Percentiles rank a stretch among this genome's conserved stretches.
Conservation (phyloP, 2,113 vertebrate species). For the Cichladusa arquata region DNA sequence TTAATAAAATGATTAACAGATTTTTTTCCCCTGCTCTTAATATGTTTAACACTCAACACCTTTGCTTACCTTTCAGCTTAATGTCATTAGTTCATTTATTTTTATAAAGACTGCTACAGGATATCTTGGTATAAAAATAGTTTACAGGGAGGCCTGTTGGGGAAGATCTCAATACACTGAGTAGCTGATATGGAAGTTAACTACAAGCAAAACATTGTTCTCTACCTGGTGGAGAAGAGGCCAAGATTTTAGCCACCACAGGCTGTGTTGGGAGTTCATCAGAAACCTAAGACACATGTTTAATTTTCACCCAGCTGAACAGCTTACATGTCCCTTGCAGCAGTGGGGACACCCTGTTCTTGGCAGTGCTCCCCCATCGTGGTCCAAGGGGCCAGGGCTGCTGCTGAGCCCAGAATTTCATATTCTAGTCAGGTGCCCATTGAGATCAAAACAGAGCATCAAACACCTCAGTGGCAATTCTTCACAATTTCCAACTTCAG, state of each 20-base stretch:
- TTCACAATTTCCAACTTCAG: neutral
- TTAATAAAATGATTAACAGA: slow-evolving; percentile 66
- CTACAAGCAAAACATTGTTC: neutral
- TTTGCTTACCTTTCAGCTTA: slow-evolving; percentile 66
- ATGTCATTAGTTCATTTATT: slow-evolving; percentile 67
- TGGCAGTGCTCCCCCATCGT: neutral
- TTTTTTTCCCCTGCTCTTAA: neutral
- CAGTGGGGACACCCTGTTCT: neutral
- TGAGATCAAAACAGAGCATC: neutral
- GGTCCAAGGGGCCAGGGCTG: neutral
- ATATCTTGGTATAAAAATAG: slow-evolving; percentile 32
- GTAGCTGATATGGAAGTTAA: neutral
- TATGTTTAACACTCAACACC: slow-evolving; percentile 60
- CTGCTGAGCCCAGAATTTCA: neutral
- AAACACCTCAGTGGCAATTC: neutral
- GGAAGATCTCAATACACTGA: neutral
- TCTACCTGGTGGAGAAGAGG: neutral
- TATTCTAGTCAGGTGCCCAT: neutral
- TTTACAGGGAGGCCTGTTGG: slow-evolving; percentile 28
- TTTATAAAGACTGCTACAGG: slow-evolving; percentile 48
- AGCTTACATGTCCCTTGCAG: neutral
- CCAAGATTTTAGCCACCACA: neutral
- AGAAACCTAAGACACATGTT: neutral
- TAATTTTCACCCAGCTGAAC: neutral
- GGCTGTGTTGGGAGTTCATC: neutral